These are phyloP conservation scores for Chloroceryle aenea DNA, from an alignment of 2,113 vertebrate genomes.

Conservation along the genomic window DNA sequence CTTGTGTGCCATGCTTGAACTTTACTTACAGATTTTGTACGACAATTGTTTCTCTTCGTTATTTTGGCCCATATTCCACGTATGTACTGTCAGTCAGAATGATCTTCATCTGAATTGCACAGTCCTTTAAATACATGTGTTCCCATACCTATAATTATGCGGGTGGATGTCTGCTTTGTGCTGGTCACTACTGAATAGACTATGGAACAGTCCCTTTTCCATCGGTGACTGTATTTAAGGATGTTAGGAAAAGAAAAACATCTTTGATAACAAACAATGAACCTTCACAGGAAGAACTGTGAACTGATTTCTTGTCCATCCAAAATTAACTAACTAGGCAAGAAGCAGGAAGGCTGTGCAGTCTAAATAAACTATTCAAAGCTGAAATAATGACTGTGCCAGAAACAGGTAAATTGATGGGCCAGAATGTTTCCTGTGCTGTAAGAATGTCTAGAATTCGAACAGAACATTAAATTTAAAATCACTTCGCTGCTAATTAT, in stretches of 20 bases:
- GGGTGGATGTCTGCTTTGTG: neutral
- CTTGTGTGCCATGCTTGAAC: neutral
- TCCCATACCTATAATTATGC: neutral
- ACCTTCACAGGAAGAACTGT: neutral
- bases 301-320: neutral
- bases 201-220: neutral
- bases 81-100: neutral
- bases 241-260: neutral
- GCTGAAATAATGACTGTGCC: constrained; percentile 10
- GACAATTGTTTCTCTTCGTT: neutral
- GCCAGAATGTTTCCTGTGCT: neutral
- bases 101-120: neutral
- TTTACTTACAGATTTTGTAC: neutral
- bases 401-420: neutral
- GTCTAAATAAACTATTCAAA: constrained; percentile 17
- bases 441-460: neutral
- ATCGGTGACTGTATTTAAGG: neutral
- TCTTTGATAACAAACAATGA: neutral
- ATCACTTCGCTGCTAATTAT: neutral
- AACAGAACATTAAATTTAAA: constrained; percentile 5
- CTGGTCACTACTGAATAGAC: neutral
- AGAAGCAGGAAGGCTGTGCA: neutral
- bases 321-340: neutral
- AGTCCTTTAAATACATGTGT: neutral
- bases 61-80: neutral